phyloP scores from a whole-genome alignment of 2,113 vertebrate genomes.

The Sinocyclocheilus anshuiensis region DNA sequence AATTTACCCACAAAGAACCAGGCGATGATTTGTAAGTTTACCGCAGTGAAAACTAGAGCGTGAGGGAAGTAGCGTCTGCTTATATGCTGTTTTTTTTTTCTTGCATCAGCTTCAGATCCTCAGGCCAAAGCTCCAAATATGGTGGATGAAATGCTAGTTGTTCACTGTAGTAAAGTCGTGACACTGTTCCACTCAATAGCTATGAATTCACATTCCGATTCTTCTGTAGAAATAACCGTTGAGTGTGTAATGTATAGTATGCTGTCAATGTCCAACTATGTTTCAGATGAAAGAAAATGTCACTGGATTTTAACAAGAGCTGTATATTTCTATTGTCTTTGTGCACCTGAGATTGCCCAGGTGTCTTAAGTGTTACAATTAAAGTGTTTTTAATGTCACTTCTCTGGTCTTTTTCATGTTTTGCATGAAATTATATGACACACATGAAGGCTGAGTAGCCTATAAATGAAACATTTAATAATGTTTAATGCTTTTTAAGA shows the following conservation, averaged over 20 bases:
- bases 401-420: not conserved
- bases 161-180: conserved; percentile 26
- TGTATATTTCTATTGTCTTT: conserved; percentile 74
- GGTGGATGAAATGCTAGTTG: conserved; percentile 22
- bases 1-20: conserved; percentile 1
- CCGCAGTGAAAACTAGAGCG: conserved; percentile 19
- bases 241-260: conserved; percentile 63
- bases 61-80: conserved; percentile 20
- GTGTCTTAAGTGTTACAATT: conserved; percentile 78
- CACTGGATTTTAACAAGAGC: conserved; percentile 60
- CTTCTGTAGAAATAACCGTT: not conserved
- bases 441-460: not conserved
- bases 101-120: conserved; percentile 37
- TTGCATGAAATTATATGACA: not conserved
- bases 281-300: conserved; percentile 63
- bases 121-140: conserved; percentile 31
- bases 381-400: conserved; percentile 76
- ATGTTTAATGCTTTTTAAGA: too few relatives aligned
- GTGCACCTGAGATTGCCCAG: conserved; percentile 78
- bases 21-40: conserved; percentile 23
- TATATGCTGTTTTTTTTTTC: conserved; percentile 28
- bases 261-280: conserved; percentile 64
- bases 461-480: not conserved
- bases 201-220: conserved; percentile 36
- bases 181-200: conserved; percentile 33